A percentile compares a stretch with the other conserved stretches of the same genome.
Conservation (phyloP, 2,113 vertebrate genomes). For the Hydrolagus affinis region DNA sequence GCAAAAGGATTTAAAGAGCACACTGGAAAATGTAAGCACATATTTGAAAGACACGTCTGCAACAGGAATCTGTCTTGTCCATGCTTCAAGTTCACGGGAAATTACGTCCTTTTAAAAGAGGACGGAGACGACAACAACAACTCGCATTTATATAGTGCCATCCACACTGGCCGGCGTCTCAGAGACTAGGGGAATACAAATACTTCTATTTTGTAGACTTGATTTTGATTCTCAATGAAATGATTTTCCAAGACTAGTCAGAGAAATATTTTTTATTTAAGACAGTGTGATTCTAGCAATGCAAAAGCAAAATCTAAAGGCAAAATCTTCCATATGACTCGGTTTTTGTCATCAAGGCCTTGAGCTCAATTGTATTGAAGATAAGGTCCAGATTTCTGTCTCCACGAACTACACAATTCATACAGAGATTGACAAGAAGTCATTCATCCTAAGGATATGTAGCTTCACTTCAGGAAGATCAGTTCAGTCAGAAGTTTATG, state of each 20-base stretch:
- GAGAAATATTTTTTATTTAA: background rate
- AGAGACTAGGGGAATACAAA: background rate
- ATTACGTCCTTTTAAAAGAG: background rate
- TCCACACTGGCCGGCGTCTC: too few relatives aligned
- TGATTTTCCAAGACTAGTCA: background rate
- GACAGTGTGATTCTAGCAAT: background rate
- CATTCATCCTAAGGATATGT: background rate
- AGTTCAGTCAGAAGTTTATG: background rate
- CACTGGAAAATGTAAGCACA: background rate
- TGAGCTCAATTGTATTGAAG: background rate
- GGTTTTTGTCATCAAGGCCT: background rate
- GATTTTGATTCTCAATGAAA: background rate
- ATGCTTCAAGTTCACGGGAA: background rate
- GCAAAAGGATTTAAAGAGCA: background rate
- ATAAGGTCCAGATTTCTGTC: background rate
- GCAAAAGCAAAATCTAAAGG: background rate
- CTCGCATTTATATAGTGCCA: too few relatives aligned
- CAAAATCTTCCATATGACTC: background rate
- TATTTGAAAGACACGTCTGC: background rate
- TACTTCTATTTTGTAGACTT: background rate
- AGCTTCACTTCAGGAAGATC: background rate
- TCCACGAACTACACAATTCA: background rate
- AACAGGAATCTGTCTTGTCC: background rate
- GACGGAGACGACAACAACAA: too few relatives aligned
- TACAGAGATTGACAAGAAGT: background rate